A percentile compares a stretch with the other conserved stretches of the same genome.
Conservation (phyloP, 2,888 invertebrate species). For the Drosophila prostipennis region DNA sequence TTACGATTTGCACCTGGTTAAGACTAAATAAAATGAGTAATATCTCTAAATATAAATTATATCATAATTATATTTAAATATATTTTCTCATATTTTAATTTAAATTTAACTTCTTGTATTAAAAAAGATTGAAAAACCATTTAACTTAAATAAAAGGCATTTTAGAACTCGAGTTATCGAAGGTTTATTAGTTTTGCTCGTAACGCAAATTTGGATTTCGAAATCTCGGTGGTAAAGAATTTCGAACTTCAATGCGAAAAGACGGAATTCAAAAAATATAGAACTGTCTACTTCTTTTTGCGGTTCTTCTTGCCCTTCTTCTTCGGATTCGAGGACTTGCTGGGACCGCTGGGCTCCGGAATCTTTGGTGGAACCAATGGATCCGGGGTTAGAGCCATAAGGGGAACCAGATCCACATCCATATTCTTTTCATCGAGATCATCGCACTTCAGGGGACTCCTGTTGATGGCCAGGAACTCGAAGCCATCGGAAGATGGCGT, state of each 20-base stretch:
- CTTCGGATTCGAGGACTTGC: slow-evolving; percentile 31
- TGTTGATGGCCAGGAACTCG: slow-evolving; percentile 50
- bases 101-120: too few species aligned
- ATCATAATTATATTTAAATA: too few species aligned
- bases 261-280: not conserved
- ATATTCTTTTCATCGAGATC: not conserved
- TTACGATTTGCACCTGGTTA: not conserved
- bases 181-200: not conserved
- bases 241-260: not conserved
- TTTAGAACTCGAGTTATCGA: not conserved
- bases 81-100: not conserved
- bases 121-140: not conserved
- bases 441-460: slow-evolving; percentile 19
- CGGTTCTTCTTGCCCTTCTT: slow-evolving; percentile 48
- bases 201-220: slow-evolving; percentile 3
- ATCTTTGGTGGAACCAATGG: slow-evolving; percentile 9
- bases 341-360: slow-evolving; percentile 19
- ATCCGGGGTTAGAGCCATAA: too few species aligned
- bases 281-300: slow-evolving; percentile 42
- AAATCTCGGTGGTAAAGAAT: not conserved
- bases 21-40: not conserved
- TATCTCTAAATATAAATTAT: too few species aligned
- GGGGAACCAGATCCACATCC: not conserved
- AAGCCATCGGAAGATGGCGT: slow-evolving; percentile 45
- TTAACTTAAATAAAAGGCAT: too few species aligned